Conservation (phyloP, 2,797 vertebrate species). For the Sebastolobus alascanus region DNA sequence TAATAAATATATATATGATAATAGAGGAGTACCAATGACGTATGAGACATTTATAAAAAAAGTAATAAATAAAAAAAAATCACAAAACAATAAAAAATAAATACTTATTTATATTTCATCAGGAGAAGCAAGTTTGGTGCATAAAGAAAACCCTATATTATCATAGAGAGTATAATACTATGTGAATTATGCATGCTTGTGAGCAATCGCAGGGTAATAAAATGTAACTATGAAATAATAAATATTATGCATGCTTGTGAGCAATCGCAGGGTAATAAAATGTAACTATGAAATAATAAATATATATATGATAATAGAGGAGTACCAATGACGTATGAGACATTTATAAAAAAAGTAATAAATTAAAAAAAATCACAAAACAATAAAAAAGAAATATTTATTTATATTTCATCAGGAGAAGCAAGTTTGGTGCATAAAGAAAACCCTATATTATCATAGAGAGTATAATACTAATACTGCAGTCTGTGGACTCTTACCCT, state of each 20-base stretch:
- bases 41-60: neutral
- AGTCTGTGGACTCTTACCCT: slow-evolving; percentile 84
- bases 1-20: neutral
- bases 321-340: no score
- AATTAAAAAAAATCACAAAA: neutral
- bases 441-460: neutral
- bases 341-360: neutral
- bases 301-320: no score
- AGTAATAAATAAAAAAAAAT: neutral
- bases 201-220: no score
- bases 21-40: neutral
- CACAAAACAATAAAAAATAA: neutral
- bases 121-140: neutral
- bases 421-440: neutral
- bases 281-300: no score
- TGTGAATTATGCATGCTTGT: no score
- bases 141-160: neutral
- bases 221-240: no score
- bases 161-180: no score
- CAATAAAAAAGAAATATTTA: no score
- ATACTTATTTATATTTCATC: neutral
- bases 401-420: neutral
- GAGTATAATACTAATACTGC: neutral
- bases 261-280: no score
- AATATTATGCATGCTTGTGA: no score